Conservation (phyloP, 2,113 vertebrate genomes). For the Hemibagrus wyckioides region DNA sequence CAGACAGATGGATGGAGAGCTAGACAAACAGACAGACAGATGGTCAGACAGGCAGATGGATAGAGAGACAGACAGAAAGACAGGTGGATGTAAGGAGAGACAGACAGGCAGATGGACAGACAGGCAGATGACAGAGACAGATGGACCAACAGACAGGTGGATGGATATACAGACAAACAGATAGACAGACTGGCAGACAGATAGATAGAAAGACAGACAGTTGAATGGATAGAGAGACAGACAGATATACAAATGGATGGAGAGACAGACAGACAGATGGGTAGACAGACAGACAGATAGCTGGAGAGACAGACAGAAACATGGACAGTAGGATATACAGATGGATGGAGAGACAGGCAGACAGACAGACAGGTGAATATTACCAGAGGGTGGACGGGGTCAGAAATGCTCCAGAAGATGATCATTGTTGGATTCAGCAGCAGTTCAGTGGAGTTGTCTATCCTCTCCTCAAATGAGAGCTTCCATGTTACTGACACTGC, state of each 20-base stretch:
- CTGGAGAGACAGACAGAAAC: background rate
- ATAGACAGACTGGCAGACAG: background rate
- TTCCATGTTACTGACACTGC: slow-evolving; percentile 76
- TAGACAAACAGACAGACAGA: background rate
- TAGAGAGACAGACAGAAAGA: background rate
- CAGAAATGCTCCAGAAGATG: slow-evolving; percentile 83
- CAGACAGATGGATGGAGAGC: background rate
- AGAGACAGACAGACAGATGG: background rate
- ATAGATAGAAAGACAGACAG: background rate
- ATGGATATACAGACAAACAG: background rate
- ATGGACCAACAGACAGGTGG: background rate
- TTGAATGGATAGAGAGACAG: background rate
- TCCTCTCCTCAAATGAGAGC: slow-evolving; percentile 67
- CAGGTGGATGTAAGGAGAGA: background rate
- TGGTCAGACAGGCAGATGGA: background rate
- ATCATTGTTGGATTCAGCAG: slow-evolving; percentile 75
- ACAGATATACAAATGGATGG: too few species aligned
- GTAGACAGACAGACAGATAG: background rate
- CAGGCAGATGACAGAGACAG: background rate
- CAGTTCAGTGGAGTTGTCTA: slow-evolving; percentile 65
- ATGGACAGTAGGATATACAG: too few species aligned
- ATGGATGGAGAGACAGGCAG: background rate
- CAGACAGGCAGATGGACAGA: background rate
- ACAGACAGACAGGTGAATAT: background rate
- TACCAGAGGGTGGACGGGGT: slow-evolving; percentile 86